Evolutionary conservation across 1,140 invertebrate species (phyloP), one percentile per base, ranked within the genome.

Genomic region (Riptortus pedestris): DNA sequence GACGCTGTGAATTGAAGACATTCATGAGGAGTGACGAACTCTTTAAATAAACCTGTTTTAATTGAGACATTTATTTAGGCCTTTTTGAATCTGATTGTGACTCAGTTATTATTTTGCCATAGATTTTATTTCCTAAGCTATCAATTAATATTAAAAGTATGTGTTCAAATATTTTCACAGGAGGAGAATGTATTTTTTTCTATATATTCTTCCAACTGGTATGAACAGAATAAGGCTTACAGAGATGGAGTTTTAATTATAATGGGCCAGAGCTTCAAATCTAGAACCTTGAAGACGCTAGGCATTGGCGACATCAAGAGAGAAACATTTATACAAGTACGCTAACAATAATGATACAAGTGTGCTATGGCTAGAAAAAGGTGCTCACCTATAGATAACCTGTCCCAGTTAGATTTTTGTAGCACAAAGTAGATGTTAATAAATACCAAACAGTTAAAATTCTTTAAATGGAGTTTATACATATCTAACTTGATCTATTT

Each of bases 221-320:
- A 55, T 24, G 24, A 55, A 2, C 20, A 27, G 24, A 26, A 55
- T 24, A 55, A 55, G 24, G 14, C 22, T 1, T 55, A 55, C 51
- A 18, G 51, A 18, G 24, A 55, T 27, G 16, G 14, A 4, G 51
- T 55, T 0, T 27, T 55, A 9, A 55, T 55, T 7, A 24, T 55
- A 14, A 55, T 55, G 51, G 24, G 51, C 3, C 51, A 55, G 51
- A 55, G 51, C 12, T 55, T 24, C 22, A 14, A 18, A 1, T 22
- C 51, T 14, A 22, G 51, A 12, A 18, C 51, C 2, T 24, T 55
- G 24, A 55, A 24, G 24, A 55, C 26, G 51, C 20, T 55, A 24
- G 24, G 51, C 26, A 55, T 55, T 14, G 51, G 51, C 26, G 51
- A 55, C 14, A 55, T 55, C 20, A 24, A 55, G 14, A 55, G 24